phyloP scores from a whole-genome alignment of 2,797 vertebrate genomes.

The Hemitrygon akajei region DNA sequence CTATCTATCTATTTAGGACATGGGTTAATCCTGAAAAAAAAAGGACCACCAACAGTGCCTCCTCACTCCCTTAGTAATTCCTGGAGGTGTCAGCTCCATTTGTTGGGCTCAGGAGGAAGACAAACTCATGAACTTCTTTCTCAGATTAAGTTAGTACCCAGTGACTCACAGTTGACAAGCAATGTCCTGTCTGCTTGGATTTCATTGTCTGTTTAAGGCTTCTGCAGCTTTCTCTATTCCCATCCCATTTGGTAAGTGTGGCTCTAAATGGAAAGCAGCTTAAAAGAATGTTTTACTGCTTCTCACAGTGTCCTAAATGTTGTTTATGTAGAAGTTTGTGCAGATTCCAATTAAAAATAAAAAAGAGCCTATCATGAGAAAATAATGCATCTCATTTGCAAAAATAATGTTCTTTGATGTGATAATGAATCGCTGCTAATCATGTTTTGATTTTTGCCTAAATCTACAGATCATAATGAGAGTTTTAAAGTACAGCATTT shows the following conservation, averaged over 20 bases:
- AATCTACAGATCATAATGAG: constrained; percentile 38
- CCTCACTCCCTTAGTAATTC: too few relatives aligned
- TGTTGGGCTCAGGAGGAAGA: too few relatives aligned
- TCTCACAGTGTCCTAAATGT: constrained; percentile 19
- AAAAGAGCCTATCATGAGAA: constrained; percentile 37
- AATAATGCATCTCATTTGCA: constrained; percentile 38
- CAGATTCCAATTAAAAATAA: constrained; percentile 29
- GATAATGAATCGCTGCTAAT: constrained; percentile 37
- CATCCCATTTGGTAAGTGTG: background rate
- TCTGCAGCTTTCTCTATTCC: background rate
- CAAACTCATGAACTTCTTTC: too few relatives aligned
- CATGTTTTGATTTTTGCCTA: constrained; percentile 38
- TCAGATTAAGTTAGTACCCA: too few relatives aligned
- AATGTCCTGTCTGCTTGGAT: background rate
- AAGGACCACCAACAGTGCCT: too few relatives aligned
- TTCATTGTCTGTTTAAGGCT: background rate
- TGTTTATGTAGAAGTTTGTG: constrained; percentile 36
- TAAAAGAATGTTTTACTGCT: background rate
- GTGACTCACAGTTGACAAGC: too few relatives aligned
- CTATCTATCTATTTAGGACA: too few relatives aligned
- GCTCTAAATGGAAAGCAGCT: too few relatives aligned
- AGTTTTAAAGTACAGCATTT: constrained; percentile 36
- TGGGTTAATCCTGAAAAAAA: too few relatives aligned
- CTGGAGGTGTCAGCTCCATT: too few relatives aligned
- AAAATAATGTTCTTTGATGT: constrained; percentile 38